These are phyloP conservation scores for Dolichopus griseipennis DNA, from an alignment of 2,888 invertebrate genomes.

Conservation along the genomic window DNA sequence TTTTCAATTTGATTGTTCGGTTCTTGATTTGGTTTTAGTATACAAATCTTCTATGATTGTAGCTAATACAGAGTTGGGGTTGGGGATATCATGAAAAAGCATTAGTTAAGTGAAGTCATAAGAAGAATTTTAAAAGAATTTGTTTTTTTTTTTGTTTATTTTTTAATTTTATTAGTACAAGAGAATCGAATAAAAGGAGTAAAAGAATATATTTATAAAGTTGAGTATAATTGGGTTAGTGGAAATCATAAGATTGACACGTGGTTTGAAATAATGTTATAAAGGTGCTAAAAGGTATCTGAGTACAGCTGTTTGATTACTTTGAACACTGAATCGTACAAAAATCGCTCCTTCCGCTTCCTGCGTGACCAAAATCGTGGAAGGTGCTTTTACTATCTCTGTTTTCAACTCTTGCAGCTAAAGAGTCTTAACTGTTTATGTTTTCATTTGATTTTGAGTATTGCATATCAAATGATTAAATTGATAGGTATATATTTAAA, in stretches of 20 bases:
- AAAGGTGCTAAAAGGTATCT: too few relatives aligned
- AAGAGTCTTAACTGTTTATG: too few relatives aligned
- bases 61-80: background rate
- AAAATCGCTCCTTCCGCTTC: too few relatives aligned
- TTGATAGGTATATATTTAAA: too few relatives aligned
- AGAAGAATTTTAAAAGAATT: background rate
- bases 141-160: background rate
- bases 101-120: constrained; percentile 1
- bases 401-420: too few relatives aligned
- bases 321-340: too few relatives aligned
- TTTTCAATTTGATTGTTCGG: background rate
- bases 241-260: background rate
- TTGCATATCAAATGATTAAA: too few relatives aligned
- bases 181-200: background rate
- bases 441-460: too few relatives aligned
- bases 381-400: too few relatives aligned
- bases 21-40: background rate
- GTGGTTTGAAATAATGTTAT: background rate
- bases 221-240: background rate
- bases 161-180: too few relatives aligned
- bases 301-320: too few relatives aligned
- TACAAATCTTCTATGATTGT: background rate
- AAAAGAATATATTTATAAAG: background rate
- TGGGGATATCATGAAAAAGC: background rate
- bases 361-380: too few relatives aligned